These are phyloP conservation scores for Acomys russatus DNA, from an alignment of 2,797 vertebrate genomes.

Conservation along the genomic window DNA sequence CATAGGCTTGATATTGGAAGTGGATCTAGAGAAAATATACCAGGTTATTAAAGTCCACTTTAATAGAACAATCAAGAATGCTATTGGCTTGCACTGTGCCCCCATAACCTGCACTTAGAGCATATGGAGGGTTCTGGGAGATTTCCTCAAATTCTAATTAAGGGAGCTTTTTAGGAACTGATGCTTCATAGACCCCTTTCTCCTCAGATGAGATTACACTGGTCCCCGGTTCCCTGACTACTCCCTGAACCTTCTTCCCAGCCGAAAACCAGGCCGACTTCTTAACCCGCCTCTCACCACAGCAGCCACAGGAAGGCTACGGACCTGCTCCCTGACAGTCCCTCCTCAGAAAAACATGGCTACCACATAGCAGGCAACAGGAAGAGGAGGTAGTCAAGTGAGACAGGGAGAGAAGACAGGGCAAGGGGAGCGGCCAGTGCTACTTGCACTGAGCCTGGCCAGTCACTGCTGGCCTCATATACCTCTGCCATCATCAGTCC, in stretches of 20 bases:
- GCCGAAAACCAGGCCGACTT: not conserved
- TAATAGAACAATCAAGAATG: not conserved
- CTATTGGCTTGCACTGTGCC: too few relatives aligned
- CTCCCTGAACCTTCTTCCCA: not conserved
- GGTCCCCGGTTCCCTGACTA: not conserved
- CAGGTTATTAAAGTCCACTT: not conserved
- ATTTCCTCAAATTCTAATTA: not conserved
- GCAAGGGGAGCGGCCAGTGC: fast-evolving
- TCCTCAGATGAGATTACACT: not conserved
- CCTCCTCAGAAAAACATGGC: not conserved
- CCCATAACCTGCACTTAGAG: not conserved
- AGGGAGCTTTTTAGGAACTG: constrained; percentile 34
- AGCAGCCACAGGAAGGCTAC: fast-evolving
- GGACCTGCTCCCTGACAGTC: not conserved
- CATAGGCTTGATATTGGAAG: not conserved
- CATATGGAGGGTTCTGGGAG: not conserved
- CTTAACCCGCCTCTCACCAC: not conserved
- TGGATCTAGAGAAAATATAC: not conserved
- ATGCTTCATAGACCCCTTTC: not conserved
- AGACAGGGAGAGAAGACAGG: fast-evolving
- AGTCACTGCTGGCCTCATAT: fast-evolving
- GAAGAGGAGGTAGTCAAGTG: not conserved
- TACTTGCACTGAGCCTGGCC: not conserved
- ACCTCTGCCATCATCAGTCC: not conserved
- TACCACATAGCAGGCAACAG: not conserved